Evolutionary conservation across 2,113 vertebrate genomes (phyloP), one percentile per base, ranked within the genome.

Genomic region (Tursiops truncatus): DNA sequence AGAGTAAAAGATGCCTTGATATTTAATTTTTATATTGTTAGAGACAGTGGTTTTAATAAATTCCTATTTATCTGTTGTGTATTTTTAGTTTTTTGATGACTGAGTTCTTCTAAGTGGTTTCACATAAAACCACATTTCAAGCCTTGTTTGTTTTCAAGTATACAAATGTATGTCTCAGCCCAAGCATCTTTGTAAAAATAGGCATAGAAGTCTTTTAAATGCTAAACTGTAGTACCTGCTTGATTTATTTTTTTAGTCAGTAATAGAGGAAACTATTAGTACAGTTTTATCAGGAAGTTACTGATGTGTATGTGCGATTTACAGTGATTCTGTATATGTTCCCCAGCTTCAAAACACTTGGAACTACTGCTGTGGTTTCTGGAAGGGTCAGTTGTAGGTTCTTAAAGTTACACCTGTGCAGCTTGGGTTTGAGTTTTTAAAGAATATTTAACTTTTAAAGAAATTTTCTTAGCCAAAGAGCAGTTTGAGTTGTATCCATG

Each of bases 1-100:
- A 96, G 85, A 98, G 89, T 95, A 96, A 85, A 97, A 97, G 95
- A 98, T 99, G 98, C 99, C 98, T 98, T 98, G 98, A 98, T 98
- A 88, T 86, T 98, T 97, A 96, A 93, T 97, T 97, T 98, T 94
- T 98, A 92, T 97, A 90, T 97, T 97, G 92, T 28, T 95, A 89
- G 89, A 97, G 92, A 95, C 95, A 56, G 4, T 89, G 91, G 96
- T 92, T 98, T 98, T 97, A 98, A 98, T 98, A 98, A 98, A 98
- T 98, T 70, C 79, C 53, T 98, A 94, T 98, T 98, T 98, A 97
- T 97, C 93, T 97, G 90, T 96, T 91, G n/a, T 73, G 21, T 76
- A 44, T 41, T 95, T 95, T 88, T 83, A 18, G 79, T 94, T 73
- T 31, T 95, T 93, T n/a, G 65, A 36, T 84, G 77, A 84, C 65